Evolutionary conservation across 2,888 invertebrate genomes (phyloP).

Genomic region (Scrobipalpa costella): DNA sequence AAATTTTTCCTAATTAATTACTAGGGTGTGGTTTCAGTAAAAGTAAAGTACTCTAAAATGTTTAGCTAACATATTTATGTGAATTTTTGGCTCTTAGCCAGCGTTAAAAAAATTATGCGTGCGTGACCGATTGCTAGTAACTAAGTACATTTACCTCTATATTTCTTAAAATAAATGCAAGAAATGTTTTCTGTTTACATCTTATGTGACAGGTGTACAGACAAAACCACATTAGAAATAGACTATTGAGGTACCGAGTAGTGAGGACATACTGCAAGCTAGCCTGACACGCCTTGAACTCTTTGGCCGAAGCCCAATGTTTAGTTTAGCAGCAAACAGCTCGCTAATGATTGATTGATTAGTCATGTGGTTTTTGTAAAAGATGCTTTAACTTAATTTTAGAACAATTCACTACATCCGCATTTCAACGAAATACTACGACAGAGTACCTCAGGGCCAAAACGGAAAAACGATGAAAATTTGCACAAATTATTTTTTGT

Average conservation of each 20-base stretch:
- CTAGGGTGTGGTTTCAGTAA: too few species aligned
- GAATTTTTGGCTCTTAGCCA: neutral
- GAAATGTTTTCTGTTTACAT: neutral
- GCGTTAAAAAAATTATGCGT: neutral
- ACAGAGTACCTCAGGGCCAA: too few species aligned
- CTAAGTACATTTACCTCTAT: neutral
- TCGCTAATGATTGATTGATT: neutral
- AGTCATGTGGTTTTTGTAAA: too few species aligned
- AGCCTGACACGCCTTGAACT: constrained; percentile 3
- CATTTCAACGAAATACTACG: too few species aligned
- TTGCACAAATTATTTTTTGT: too few species aligned
- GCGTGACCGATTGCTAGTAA: neutral
- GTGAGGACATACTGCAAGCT: too few species aligned
- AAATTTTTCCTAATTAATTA: too few species aligned
- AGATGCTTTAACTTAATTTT: too few species aligned
- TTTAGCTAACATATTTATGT: too few species aligned
- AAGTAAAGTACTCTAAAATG: too few species aligned
- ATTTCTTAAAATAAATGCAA: neutral
- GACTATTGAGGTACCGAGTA: neutral
- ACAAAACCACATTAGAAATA: neutral
- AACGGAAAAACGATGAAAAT: too few species aligned
- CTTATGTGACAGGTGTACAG: neutral
- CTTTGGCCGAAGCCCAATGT: neutral
- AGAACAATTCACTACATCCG: too few species aligned
- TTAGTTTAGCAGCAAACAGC: neutral